phyloP scores from a whole-genome alignment of 2,113 vertebrate genomes.

The Sphaerodactylus townsendi region DNA sequence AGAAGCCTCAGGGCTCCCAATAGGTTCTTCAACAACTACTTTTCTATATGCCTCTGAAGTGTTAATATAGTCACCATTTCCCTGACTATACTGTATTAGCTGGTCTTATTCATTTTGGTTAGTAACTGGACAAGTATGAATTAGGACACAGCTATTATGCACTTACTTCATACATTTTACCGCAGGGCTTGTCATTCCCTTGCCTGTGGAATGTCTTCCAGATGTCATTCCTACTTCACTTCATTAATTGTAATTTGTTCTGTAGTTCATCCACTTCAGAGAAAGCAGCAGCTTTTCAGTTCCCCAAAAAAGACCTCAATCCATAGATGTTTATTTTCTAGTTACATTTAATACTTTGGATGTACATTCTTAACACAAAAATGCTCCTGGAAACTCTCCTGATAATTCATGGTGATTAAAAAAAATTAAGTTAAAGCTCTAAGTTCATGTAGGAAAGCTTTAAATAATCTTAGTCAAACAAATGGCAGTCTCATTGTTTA shows the following conservation, averaged over 20 bases:
- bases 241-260: slow-evolving; percentile 1
- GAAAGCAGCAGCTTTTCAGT: neutral
- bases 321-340: neutral
- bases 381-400: slow-evolving; percentile 21
- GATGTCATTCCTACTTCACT: neutral
- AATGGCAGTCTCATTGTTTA: neutral
- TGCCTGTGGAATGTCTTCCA: neutral
- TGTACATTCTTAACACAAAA: neutral
- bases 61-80: neutral
- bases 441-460: neutral
- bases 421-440: neutral
- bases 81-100: neutral
- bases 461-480: too few relatives aligned
- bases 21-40: neutral
- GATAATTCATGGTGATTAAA: neutral
- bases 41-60: accelerated
- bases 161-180: slow-evolving; percentile 1
- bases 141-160: neutral
- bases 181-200: neutral
- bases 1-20: too few relatives aligned
- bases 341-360: neutral
- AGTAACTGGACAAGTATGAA: neutral
- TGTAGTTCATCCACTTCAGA: neutral
- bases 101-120: neutral
- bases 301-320: neutral